Evolutionary conservation across 2,888 invertebrate species (phyloP).

Genomic region (Nomada ruficornis): DNA sequence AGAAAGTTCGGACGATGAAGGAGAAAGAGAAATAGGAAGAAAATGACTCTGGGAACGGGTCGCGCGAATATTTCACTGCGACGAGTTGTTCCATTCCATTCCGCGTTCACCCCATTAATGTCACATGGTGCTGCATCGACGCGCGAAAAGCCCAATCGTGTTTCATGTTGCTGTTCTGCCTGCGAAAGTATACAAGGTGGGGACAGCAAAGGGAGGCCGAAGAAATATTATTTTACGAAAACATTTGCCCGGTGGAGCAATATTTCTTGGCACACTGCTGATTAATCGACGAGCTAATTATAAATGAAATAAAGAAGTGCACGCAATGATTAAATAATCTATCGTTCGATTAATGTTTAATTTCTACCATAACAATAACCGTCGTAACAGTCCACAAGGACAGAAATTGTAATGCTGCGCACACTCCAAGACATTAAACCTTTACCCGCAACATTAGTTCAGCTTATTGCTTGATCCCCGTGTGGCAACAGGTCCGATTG

Average conservation of each 20-base stretch:
- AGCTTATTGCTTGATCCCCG: constrained; percentile 9
- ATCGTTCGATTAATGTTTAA: too few relatives aligned
- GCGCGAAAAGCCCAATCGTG: constrained; percentile 69
- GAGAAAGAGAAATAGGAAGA: constrained; percentile 3
- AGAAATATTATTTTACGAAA: neutral
- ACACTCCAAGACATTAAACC: neutral
- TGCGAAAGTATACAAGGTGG: too few relatives aligned
- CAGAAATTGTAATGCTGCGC: too few relatives aligned
- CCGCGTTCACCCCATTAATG: constrained; percentile 64
- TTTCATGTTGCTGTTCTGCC: constrained; percentile 66
- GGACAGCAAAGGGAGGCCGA: neutral
- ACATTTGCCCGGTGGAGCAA: too few relatives aligned
- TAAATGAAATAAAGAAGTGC: too few relatives aligned
- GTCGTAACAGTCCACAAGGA: too few relatives aligned
- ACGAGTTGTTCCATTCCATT: constrained; percentile 48
- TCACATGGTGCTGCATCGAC: constrained; percentile 56
- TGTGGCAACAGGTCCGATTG: constrained; percentile 40
- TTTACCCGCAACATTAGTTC: neutral
- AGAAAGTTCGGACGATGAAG: constrained; percentile 12
- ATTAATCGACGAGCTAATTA: too few relatives aligned
- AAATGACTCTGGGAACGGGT: constrained; percentile 33
- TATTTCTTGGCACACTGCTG: too few relatives aligned
- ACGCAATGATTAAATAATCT: too few relatives aligned
- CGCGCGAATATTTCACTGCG: constrained; percentile 51
- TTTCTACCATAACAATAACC: too few relatives aligned